A percentile compares a stretch with the other conserved stretches of the same genome.
These are phyloP conservation scores for Eupsittula cactorum DNA, from an alignment of 2,113 vertebrate species.

Conservation along the genomic window DNA sequence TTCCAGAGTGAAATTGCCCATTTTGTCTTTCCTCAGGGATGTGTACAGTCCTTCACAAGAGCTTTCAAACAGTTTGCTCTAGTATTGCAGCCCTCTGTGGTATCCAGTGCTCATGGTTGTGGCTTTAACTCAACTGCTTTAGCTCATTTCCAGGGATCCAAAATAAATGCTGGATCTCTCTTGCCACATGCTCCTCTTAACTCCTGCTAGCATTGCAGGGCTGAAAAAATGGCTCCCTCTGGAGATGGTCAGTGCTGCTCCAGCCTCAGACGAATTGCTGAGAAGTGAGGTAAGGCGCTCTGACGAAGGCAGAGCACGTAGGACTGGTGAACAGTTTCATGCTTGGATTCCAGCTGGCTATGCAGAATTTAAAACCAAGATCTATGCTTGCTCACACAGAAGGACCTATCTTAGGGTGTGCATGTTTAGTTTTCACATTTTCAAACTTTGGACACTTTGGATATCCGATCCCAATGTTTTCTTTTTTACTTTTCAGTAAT, in stretches of 20 bases:
- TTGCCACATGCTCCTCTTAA: neutral
- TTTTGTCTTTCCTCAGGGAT: neutral
- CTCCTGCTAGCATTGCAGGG: neutral
- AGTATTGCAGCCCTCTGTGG: neutral
- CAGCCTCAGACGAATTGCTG: conserved; percentile 24
- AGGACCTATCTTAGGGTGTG: neutral
- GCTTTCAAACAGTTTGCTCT: neutral
- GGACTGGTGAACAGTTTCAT: neutral
- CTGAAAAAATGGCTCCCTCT: neutral
- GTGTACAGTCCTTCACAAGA: neutral
- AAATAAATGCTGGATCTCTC: conserved; percentile 3
- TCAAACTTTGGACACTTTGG: neutral
- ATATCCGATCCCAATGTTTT: neutral
- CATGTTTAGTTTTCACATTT: neutral
- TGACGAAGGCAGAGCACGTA: neutral
- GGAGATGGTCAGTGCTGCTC: neutral
- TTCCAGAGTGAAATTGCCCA: neutral
- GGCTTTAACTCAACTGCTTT: neutral
- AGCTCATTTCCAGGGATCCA: neutral
- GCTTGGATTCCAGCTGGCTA: conserved; percentile 30
- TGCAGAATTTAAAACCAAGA: neutral
- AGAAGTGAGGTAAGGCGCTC: conserved; percentile 34
- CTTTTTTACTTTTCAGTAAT: neutral
- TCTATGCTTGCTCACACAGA: neutral
- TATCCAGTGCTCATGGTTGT: neutral